phyloP scores from a whole-genome alignment of 1,140 invertebrate genomes.

The Hylyphantes graminicola region DNA sequence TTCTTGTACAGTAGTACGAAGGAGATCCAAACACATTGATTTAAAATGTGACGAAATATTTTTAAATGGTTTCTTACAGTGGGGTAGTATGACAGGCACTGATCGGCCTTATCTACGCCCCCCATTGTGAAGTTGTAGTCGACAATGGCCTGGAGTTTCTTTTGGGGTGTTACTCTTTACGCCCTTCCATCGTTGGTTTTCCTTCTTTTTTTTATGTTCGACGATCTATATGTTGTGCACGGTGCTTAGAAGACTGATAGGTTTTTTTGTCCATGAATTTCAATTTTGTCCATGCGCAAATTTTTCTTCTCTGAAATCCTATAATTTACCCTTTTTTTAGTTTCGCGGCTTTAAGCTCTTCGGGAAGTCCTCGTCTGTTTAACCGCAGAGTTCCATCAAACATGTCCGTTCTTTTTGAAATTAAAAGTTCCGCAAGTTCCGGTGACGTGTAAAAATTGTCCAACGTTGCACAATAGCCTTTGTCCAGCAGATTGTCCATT shows the following conservation, averaged over 20 bases:
- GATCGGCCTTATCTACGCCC: constrained; percentile 2
- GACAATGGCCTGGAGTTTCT: constrained; percentile 7
- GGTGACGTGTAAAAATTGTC: constrained; percentile 5
- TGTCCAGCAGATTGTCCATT: constrained; percentile 6
- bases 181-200: no score
- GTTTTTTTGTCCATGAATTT: constrained; percentile 7
- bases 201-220: constrained; percentile 15
- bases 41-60: constrained; percentile 19
- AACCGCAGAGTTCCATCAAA: constrained; percentile 1
- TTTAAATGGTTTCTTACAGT: constrained; percentile 20
- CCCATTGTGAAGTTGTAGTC: constrained; percentile 32
- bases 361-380: neutral
- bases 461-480: constrained; percentile 18
- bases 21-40: constrained; percentile 18
- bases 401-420: constrained; percentile 10
- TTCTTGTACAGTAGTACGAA: constrained; percentile 26
- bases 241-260: neutral
- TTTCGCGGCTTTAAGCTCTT: neutral
- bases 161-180: neutral
- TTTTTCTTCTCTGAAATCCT: constrained; percentile 6
- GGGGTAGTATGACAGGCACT: constrained; percentile 21
- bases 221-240: neutral
- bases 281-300: neutral
- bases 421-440: neutral
- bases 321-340: neutral